A percentile compares a stretch with the other conserved stretches of the same genome.
Conservation (phyloP, 2,113 vertebrate genomes). For the Lichenostomus cassidix region DNA sequence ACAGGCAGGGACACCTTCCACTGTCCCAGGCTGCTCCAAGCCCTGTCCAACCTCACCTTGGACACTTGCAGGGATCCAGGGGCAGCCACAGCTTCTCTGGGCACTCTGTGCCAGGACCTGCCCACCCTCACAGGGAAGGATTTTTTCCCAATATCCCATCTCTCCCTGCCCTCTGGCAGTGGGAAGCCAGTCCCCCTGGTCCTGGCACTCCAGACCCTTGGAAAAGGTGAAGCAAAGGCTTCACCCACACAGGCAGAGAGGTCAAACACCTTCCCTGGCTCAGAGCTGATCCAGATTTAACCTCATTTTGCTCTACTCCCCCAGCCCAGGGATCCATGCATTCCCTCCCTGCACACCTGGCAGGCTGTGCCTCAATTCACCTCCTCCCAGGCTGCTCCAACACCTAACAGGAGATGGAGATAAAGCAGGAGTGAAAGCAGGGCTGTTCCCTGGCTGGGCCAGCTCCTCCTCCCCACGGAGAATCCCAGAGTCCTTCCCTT, state of each 20-base stretch:
- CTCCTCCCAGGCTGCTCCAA: background rate
- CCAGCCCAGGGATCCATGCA: accelerated
- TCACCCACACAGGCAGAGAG: background rate
- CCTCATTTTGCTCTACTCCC: accelerated
- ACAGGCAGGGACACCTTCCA: background rate
- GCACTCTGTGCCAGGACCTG: background rate
- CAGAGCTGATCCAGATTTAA: background rate
- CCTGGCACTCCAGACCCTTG: background rate
- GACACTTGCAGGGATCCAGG: background rate
- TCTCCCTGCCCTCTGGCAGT: accelerated
- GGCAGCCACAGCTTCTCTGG: background rate
- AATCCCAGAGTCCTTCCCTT: background rate
- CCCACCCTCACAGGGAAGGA: accelerated
- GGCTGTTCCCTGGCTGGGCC: background rate
- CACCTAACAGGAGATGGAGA: background rate
- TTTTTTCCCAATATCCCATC: background rate
- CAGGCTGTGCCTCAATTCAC: background rate
- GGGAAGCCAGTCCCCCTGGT: background rate
- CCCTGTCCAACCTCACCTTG: accelerated
- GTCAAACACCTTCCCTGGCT: accelerated
- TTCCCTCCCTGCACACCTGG: background rate
- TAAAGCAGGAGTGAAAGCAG: background rate
- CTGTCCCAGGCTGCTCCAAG: accelerated
- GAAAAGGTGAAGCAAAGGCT: background rate
- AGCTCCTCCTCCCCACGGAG: background rate